These are phyloP conservation scores for Nasua narica DNA, from an alignment of 2,797 vertebrate species.

Conservation along the genomic window DNA sequence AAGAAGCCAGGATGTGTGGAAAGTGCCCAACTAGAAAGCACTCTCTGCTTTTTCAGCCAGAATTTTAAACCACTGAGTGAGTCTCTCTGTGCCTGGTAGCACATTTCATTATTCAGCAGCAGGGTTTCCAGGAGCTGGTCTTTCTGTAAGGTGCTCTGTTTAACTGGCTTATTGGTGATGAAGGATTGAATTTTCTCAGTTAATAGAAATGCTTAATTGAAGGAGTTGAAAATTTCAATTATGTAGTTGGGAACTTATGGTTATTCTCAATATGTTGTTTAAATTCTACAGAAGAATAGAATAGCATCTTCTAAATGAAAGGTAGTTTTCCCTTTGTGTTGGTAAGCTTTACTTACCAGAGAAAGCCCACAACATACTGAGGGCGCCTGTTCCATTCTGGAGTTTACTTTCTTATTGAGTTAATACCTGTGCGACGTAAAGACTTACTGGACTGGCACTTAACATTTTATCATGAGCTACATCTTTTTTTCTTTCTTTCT, in stretches of 20 bases:
- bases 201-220: not conserved
- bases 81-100: not conserved
- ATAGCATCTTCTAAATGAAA: not conserved
- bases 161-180: not conserved
- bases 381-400: not conserved
- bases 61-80: not conserved
- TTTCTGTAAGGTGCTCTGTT: not conserved
- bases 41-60: not conserved
- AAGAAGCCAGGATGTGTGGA: not conserved
- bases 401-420: not conserved
- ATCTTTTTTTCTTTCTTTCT: not conserved
- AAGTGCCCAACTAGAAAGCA: not conserved
- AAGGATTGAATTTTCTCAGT: not conserved
- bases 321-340: not conserved
- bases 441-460: not conserved
- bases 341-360: not conserved
- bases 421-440: not conserved
- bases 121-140: not conserved
- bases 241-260: not conserved
- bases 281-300: not conserved
- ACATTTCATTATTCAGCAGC: not conserved
- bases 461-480: not conserved
- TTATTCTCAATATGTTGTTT: not conserved
- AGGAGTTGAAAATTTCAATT: not conserved
- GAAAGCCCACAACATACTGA: not conserved